Conservation (phyloP, 1,140 invertebrate species). For the Anoplolepis gracilipes region DNA sequence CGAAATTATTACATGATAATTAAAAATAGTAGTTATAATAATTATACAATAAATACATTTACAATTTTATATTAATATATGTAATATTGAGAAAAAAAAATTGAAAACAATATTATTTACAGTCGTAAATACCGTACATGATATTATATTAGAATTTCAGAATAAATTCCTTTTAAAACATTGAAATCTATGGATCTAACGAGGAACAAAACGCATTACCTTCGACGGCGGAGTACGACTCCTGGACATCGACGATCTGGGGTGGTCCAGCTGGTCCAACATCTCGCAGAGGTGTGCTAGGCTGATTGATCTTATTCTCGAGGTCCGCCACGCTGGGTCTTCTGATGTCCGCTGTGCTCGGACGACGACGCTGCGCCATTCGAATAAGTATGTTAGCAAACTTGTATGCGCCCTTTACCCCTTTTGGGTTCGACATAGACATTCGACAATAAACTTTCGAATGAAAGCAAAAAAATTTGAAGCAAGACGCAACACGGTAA, state of each 20-base stretch:
- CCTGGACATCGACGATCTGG: constrained; percentile 94
- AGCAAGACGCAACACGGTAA: constrained; percentile 18
- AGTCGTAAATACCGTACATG: too few relatives aligned
- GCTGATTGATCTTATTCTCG: constrained; percentile 95
- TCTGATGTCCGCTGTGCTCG: constrained; percentile 92
- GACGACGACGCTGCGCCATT: constrained; percentile 90
- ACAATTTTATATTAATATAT: too few relatives aligned
- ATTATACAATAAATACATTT: neutral
- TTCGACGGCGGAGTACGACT: constrained; percentile 96
- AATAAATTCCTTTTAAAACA: too few relatives aligned
- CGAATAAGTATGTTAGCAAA: constrained; percentile 7
- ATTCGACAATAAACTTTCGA: constrained; percentile 47
- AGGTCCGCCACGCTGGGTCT: constrained; percentile 95
- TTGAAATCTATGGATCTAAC: neutral
- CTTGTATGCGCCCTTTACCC: neutral
- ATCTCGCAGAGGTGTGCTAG: constrained; percentile 94
- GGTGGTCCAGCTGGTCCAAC: constrained; percentile 93
- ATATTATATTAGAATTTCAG: neutral
- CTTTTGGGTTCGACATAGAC: neutral
- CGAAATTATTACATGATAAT: too few relatives aligned
- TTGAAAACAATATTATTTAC: too few relatives aligned
- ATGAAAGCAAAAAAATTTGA: constrained; percentile 52
- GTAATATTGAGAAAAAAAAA: too few relatives aligned
- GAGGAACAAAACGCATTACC: constrained; percentile 86
- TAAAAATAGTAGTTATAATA: neutral